Base-by-base conservation (phyloP, 2,888 invertebrate species). In the Brachylomia viminalis region DNA sequence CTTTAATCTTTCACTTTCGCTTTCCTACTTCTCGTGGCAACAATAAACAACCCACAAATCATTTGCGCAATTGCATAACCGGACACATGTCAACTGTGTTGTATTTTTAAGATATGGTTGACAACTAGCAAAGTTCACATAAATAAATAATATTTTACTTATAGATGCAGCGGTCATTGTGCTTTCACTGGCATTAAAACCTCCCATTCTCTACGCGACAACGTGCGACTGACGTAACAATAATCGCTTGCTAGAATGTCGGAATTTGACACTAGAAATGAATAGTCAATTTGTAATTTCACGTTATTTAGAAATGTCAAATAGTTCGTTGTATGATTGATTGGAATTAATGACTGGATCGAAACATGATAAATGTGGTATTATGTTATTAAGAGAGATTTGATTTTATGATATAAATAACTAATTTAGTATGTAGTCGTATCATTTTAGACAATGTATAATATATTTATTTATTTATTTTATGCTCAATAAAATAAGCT, bases 181-280 rank as follows among this genome's bases (percentile, higher is more conserved):
- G 72, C 86, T 87, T 86, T 87, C 87, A 73, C 88, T 82, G 71
- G n/a, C 66, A 58, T 33, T 84, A 82, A 38, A 77, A 66, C 77
- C 33, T 52, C 66, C 82, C 80, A 79, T 77, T 84, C 86, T 77
- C 78, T 20, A 17, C 27, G 52, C 86, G 75, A 80, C 80, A 74
- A 71, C 66, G 72, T 72, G 76, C 52, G 61, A 62, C 58, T 83
- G 83, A 72, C 42, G 68, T 79, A 83, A 86, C 71, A 76, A 69
- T 72, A 72, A 75, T 72, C 66, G 71, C 71, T 65, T 49, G 68
- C 52, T 58, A 61, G 65, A 65, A 56, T 76, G 64, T 74, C 49
- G 65, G 66, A 69, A 83, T 84, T 80, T 68, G 86, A 76, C 82
- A 81, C 68, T 67, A 70, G 17, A 58, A 77, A 77, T 79, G 56